Percentiles rank a stretch among this genome's conserved stretches.
Conservation (phyloP, 2,888 invertebrate species). For the Augochlorella aurata region DNA sequence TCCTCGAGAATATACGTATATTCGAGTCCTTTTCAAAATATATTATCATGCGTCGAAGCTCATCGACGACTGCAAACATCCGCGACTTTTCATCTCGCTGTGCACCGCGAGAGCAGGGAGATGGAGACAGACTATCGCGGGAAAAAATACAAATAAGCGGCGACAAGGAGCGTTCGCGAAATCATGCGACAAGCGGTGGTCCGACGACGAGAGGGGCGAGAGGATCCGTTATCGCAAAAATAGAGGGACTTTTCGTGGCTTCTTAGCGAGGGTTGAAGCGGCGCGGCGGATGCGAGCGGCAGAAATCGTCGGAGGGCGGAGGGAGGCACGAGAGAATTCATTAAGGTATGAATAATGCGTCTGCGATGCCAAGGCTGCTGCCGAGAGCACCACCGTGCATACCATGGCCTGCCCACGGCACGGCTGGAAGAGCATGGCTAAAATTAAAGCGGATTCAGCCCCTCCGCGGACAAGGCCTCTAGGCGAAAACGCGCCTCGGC, state of each 20-base stretch:
- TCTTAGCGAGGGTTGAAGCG: slow-evolving; percentile 51
- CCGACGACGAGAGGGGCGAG: not conserved
- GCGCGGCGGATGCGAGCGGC: slow-evolving; percentile 21
- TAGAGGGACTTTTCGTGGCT: slow-evolving; percentile 47
- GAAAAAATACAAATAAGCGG: slow-evolving; percentile 18
- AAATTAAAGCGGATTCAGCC: slow-evolving; percentile 79
- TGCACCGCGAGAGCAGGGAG: slow-evolving; percentile 1
- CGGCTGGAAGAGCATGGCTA: slow-evolving; percentile 75
- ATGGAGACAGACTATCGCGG: not conserved
- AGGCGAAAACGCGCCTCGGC: slow-evolving; percentile 64
- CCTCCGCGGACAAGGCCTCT: slow-evolving; percentile 63
- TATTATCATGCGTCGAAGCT: slow-evolving; percentile 34
- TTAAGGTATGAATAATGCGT: slow-evolving; percentile 81
- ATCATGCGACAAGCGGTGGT: slow-evolving; percentile 33
- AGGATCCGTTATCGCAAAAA: slow-evolving; percentile 52
- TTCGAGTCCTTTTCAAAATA: slow-evolving; percentile 24
- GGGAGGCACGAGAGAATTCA: slow-evolving; percentile 77
- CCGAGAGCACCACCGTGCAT: slow-evolving; percentile 75
- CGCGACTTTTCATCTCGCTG: slow-evolving; percentile 47
- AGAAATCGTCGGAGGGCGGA: slow-evolving; percentile 28
- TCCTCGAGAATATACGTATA: slow-evolving; percentile 24
- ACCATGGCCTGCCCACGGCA: slow-evolving; percentile 76
- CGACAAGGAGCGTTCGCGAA: slow-evolving; percentile 7
- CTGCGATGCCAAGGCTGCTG: slow-evolving; percentile 80
- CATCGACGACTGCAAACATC: slow-evolving; percentile 35